Conservation (phyloP, 64 coral and sea anemone genomes). For the Montipora capricornis region DNA sequence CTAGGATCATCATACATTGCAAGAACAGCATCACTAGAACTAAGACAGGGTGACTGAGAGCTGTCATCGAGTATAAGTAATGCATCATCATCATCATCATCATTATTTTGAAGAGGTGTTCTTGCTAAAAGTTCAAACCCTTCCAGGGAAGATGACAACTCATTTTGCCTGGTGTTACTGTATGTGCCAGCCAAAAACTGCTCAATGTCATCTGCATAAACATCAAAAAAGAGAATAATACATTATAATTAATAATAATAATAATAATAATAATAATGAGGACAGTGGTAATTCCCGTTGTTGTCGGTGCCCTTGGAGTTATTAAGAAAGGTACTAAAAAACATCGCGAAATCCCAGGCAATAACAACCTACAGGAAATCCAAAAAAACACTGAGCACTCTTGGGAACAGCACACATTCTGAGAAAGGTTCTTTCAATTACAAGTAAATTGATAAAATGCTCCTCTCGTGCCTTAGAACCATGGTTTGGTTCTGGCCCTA, state of each 20-base stretch:
- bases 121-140: slow-evolving; percentile 6
- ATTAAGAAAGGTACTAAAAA: no score
- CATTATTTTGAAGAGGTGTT: background rate
- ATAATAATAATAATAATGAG: no score
- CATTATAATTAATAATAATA: background rate
- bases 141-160: background rate
- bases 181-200: slow-evolving; percentile 73
- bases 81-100: slow-evolving; percentile 15
- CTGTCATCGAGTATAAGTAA: background rate
- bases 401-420: no score
- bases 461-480: no score
- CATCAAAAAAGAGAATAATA: background rate
- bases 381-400: no score
- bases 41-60: background rate
- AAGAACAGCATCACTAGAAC: slow-evolving; percentile 31
- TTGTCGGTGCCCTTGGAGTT: no score
- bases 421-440: no score
- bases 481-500: no score
- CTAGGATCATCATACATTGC: slow-evolving; percentile 43
- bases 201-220: slow-evolving; percentile 65
- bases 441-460: no score
- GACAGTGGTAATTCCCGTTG: no score
- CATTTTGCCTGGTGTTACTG: background rate
- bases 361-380: no score
- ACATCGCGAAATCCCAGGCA: no score